Conservation (phyloP, 2,113 vertebrate species). For the Picathartes gymnocephalus region DNA sequence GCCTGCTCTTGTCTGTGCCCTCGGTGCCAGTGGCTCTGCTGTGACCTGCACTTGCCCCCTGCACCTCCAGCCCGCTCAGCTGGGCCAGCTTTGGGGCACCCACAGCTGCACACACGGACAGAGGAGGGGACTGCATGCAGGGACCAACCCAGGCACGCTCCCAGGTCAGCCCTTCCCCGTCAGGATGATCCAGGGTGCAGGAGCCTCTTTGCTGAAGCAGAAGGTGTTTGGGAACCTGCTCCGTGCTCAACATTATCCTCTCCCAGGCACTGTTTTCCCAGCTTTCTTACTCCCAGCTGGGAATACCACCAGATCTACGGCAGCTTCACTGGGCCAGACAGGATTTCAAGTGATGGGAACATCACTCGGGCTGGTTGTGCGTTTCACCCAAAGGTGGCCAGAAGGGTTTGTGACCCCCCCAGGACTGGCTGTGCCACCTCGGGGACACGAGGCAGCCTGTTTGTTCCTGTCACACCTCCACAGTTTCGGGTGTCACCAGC, state of each 20-base stretch:
- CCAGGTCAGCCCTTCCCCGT: not conserved
- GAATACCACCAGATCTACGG: not conserved
- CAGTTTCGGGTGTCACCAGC: not conserved
- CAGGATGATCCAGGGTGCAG: rapidly evolving
- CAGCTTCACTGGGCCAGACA: rapidly evolving
- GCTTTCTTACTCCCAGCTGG: not conserved
- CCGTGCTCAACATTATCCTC: rapidly evolving
- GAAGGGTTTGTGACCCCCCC: not conserved
- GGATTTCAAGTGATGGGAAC: not conserved
- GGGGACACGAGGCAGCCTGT: not conserved
- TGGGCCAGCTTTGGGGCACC: rapidly evolving
- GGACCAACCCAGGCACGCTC: rapidly evolving
- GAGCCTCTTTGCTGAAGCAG: not conserved
- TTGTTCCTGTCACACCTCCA: not conserved
- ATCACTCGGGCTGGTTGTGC: not conserved
- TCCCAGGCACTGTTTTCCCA: not conserved
- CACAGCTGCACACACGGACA: not conserved
- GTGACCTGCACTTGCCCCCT: not conserved
- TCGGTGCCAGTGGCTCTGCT: not conserved
- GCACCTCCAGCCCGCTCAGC: not conserved
- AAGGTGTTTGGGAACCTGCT: not conserved
- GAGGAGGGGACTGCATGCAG: rapidly evolving
- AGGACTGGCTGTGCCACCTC: not conserved
- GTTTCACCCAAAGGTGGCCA: not conserved
- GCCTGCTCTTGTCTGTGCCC: not conserved